Evolutionary conservation across 2,888 invertebrate species (phyloP).

Genomic region (Hirtodrosophila histrioides): DNA sequence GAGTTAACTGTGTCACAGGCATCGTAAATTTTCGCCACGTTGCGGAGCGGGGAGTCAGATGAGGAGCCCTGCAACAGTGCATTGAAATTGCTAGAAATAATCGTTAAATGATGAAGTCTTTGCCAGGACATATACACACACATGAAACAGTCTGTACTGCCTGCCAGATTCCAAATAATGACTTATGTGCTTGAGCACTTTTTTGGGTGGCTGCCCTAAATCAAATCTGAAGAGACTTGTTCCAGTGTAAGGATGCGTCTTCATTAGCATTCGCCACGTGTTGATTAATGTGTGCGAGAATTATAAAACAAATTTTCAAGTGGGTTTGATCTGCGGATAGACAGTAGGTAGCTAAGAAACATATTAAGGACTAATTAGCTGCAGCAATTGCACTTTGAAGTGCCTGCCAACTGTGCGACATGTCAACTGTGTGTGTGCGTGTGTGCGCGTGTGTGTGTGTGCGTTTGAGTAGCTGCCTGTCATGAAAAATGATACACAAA

Average conservation of each 20-base stretch:
- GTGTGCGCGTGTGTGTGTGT: conserved; percentile 16
- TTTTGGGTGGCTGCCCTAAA: conserved; percentile 73
- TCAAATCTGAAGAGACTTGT: conserved; percentile 55
- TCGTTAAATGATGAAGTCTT: conserved; percentile 78
- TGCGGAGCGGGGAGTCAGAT: not conserved
- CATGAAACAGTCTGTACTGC: conserved; percentile 40
- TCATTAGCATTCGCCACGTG: conserved; percentile 57
- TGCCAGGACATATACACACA: conserved; percentile 17
- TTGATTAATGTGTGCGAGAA: conserved; percentile 57
- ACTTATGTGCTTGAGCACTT: conserved; percentile 60
- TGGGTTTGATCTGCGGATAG: not conserved
- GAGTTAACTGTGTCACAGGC: conserved; percentile 79
- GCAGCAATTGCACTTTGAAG: conserved; percentile 75
- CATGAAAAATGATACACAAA: conserved; percentile 79
- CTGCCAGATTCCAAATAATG: conserved; percentile 55
- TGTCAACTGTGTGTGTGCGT: conserved; percentile 53
- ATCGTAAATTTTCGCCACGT: conserved; percentile 75
- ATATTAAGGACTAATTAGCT: conserved; percentile 69
- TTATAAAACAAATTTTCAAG: conserved; percentile 24
- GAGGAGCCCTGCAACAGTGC: conserved; percentile 34
- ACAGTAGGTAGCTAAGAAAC: conserved; percentile 22
- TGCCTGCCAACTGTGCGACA: conserved; percentile 64
- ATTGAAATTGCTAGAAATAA: conserved; percentile 77
- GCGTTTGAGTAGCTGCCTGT: conserved; percentile 58
- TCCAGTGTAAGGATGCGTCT: conserved; percentile 41